Evolutionary conservation across 1,140 invertebrate genomes (phyloP), one percentile per base, ranked within the genome.

Genomic region (Mactra quadrangularis): DNA sequence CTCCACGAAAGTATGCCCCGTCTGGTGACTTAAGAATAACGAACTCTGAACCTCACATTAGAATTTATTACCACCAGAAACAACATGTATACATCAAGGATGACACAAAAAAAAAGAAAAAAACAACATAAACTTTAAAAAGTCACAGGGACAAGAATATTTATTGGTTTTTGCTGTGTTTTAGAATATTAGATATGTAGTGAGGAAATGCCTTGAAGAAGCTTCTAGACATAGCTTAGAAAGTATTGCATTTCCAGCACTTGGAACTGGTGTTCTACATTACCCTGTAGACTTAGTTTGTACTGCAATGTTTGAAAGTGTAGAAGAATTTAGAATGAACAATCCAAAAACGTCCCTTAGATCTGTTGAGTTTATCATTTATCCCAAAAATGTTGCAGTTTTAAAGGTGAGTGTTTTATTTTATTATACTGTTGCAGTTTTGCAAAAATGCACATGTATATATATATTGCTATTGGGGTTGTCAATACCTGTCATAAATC

Each of bases 161-260:
- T n/a, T n/a, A n/a, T n/a, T n/a, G n/a, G n/a, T n/a, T n/a, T n/a
- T n/a, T n/a, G n/a, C 38, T 25, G 11, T 75, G 35, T 82, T 82
- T 22, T 25, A 82, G 78, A 38, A 6, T 62, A 35, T 82, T 2
- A 11, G 50, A 47, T 27, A 19, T 7, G 59, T 82, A 35, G 33
- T 82, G 4, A 27, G 1, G 11, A 11, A 1, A 9, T 82, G 78
- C 22, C 50, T 82, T 1, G 9, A 47, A 1, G 9, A 25, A 25
- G 53, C 78, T 13, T 38, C 64, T 15, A 29, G 62, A 6, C 2
- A n/a, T 0, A 19, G 35, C 4, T 25, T 74, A 17, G n/a, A 60
- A 1, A 55, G 71, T n/a, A 83, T 83, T 33, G 82, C 82, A 50
- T 76, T 83, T 29, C 82, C 82, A 19, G 71, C 82, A 9, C 33